These are phyloP conservation scores for cat (Felis catus) DNA, from an alignment of 2,113 vertebrate genomes.

Conservation along the genomic window DNA sequence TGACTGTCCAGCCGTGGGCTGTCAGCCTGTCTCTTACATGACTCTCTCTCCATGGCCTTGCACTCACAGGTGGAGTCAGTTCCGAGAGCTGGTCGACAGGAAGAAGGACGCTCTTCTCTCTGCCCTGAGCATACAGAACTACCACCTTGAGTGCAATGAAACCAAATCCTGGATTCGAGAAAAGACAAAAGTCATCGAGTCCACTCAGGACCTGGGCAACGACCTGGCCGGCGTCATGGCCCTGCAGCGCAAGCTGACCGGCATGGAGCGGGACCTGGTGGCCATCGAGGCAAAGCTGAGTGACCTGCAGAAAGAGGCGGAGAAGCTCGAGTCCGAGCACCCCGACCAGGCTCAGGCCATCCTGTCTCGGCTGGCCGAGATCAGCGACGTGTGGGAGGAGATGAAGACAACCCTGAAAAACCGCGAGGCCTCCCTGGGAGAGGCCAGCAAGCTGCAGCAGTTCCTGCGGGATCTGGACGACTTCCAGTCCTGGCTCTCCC, in stretches of 20 bases:
- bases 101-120: conserved; percentile 97
- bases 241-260: conserved; percentile 97
- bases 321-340: conserved; percentile 92
- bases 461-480: conserved; percentile 98
- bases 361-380: conserved; percentile 93
- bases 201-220: conserved; percentile 97
- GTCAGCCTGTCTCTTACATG: background rate
- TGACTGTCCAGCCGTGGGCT: rapidly evolving
- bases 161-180: conserved; percentile 99
- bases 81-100: conserved; percentile 96
- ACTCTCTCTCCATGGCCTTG: conserved; percentile 1
- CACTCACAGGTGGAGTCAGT: conserved; percentile 94
- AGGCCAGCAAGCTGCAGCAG: conserved; percentile 99
- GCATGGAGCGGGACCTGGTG: conserved; percentile 97
- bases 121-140: conserved; percentile 98
- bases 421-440: conserved; percentile 96
- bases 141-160: conserved; percentile 98
- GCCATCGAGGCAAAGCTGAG: conserved; percentile 97
- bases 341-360: conserved; percentile 97
- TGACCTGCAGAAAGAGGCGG: conserved; percentile 95
- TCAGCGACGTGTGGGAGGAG: conserved; percentile 95
- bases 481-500: conserved; percentile 99
- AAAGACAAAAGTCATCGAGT: conserved; percentile 99
- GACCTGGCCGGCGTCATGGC: conserved; percentile 98
- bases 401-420: conserved; percentile 97